Base-by-base conservation (phyloP, 2,888 invertebrate species). In the Drosophila dives region DNA sequence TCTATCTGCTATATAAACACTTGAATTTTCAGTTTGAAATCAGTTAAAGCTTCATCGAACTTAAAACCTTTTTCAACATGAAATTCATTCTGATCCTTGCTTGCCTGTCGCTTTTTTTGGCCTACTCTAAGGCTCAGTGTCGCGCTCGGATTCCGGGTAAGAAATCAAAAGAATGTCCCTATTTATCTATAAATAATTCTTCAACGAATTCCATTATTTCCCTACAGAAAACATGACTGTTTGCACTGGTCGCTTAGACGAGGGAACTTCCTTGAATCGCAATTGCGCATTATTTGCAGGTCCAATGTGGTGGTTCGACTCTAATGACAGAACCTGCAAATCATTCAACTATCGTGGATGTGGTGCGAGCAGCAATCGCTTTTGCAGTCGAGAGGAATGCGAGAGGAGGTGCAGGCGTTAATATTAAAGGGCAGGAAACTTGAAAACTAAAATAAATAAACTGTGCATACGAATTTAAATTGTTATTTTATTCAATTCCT, bases 51-150 rank as follows among this genome's bases (percentile, higher is more conserved):
- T 38, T 12, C 4, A 6, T 5, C 6, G 38, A 38, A 6, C 4
- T 38, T 15, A 38, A 17, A 38, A 38, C 6, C 5, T 38, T 6
- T 4, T 8, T 38, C 26, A 59, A 48, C 26, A 77, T 77, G 73
- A 77, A 78, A 45, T 69, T 78, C 17, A 36, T 63, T 32, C 20
- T 63, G 11, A 20, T 78, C 42, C 51, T 69, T 42, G 42, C 63
- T 17, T 56, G 63, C 17, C 45, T 77, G 29, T 29, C 29, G 29
- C 29, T 29, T 29, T 29, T 29, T 29, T 29, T 29, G 29, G 5
- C 29, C 29, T 29, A 32, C 10, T 32, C 40, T 1, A 26, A 68
- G n/a, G 55, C 63, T 20, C 77, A 79, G 26, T 38, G 36, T 5
- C 15, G 38, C 6, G 12, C 15, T 38, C 15, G 38, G 15, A 15